Conservation (phyloP, 2,888 invertebrate genomes). For the Caradrina kadenii region DNA sequence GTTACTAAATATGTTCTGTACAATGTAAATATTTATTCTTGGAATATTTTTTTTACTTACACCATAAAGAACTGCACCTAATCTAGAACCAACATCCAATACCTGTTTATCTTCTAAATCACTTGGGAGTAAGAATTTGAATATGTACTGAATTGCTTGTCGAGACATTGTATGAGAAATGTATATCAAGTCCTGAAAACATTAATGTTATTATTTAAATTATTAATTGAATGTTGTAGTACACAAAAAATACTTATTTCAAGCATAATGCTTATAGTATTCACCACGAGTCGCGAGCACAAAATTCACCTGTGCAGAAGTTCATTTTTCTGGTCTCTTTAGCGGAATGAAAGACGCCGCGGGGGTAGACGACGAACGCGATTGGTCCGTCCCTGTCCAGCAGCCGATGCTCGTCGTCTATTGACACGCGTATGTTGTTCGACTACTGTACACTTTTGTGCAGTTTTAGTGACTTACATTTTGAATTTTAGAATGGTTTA, state of each 20-base stretch:
- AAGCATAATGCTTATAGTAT: no score
- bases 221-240: constrained; percentile 1
- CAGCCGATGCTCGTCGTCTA: no score
- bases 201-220: not conserved
- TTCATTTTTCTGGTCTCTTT: no score
- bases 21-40: not conserved
- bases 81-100: constrained; percentile 93
- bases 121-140: constrained; percentile 91
- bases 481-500: no score
- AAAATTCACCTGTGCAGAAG: no score
- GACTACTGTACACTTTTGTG: no score
- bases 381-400: no score
- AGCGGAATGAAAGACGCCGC: no score
- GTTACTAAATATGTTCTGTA: not conserved
- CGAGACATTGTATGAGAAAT: constrained; percentile 93
- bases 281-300: no score
- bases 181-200: constrained; percentile 87
- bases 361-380: no score
- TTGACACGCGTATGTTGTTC: no score
- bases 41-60: constrained; percentile 80
- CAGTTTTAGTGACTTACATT: no score
- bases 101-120: constrained; percentile 90
- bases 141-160: constrained; percentile 91
- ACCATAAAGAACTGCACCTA: constrained; percentile 93
- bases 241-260: not conserved